Evolutionary conservation across 1,140 invertebrate species (phyloP), one percentile per base, ranked within the genome.

Genomic region (Drosophila bocki): DNA sequence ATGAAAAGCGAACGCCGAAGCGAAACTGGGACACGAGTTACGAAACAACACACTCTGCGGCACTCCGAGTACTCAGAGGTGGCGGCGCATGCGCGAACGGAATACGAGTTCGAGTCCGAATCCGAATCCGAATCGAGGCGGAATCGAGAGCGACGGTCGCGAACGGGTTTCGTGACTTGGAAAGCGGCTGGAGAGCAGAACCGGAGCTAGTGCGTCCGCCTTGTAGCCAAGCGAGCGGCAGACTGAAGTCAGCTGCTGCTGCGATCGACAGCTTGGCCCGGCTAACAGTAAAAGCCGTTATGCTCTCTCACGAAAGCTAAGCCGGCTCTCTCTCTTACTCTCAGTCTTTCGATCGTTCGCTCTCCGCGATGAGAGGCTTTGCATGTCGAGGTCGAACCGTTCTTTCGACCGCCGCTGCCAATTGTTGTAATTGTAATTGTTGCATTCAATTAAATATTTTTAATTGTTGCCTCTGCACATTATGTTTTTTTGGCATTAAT

Each of bases 201-300:
- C 47, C 47, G 45, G 53, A 80, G 64, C 69, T 62, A 56, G 64
- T 68, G 82, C 87, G 79, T 91, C 91, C 84, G 84, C 79, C 78
- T 84, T 61, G 75, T 67, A 91, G 81, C 75, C 83, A 79, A 79
- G 84, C 91, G 90, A 80, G 70, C 74, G 77, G 82, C 84, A 92
- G 91, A 92, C 91, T 92, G 82, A 92, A 80, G 71, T 54, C 85
- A 81, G 75, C 67, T 72, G 69, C 61, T 71, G 9, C 56, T 51
- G 41, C 59, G 82, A 68, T 70, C 70, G 78, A 56, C 58, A 8
- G 42, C 47, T 57, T 53, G 45, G 53, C 32, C 72, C 69, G 54
- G 77, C 71, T 90, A 90, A 90, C 85, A 90, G 85, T 90, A 85
- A 90, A 90, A 75, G 78, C 78, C 80, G 85, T 78, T 90, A 85